Evolutionary conservation across 2,888 invertebrate genomes (phyloP).

Genomic region (Meiosimyza platycephala): DNA sequence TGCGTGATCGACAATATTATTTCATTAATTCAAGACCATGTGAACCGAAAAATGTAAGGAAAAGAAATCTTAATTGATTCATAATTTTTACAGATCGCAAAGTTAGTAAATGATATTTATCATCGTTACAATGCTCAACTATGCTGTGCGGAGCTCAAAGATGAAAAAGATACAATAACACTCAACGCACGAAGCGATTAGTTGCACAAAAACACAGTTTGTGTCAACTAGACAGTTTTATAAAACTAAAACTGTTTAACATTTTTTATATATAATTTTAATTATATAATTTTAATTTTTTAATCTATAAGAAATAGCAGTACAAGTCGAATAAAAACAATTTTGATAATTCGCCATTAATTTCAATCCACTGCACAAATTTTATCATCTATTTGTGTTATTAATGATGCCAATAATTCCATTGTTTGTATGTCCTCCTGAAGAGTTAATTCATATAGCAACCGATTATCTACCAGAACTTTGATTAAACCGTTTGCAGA

Average conservation of each 20-base stretch:
- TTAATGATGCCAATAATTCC: constrained; percentile 40
- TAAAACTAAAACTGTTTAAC: too few species aligned
- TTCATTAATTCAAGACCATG: constrained; percentile 95
- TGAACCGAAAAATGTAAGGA: constrained; percentile 80
- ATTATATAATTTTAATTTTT: too few species aligned
- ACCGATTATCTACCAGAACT: constrained; percentile 38
- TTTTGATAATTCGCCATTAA: too few species aligned
- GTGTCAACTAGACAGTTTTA: too few species aligned
- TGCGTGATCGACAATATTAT: constrained; percentile 92
- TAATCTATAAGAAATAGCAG: background rate
- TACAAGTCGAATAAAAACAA: too few species aligned
- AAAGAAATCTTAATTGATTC: background rate
- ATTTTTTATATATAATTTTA: too few species aligned
- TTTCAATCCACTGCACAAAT: constrained; percentile 7
- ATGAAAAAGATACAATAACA: constrained; percentile 62
- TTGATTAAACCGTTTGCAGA: constrained; percentile 41
- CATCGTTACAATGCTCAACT: constrained; percentile 89
- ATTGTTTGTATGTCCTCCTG: constrained; percentile 35
- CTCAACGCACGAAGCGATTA: constrained; percentile 48
- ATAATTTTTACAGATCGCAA: constrained; percentile 70
- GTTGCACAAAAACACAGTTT: too few species aligned
- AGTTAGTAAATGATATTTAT: constrained; percentile 91
- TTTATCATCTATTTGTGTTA: constrained; percentile 42
- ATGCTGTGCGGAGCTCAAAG: constrained; percentile 55
- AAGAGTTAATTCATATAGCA: constrained; percentile 41